Conservation (phyloP, 2,888 invertebrate species). For the Pseudococcus jackbeardsleyi region DNA sequence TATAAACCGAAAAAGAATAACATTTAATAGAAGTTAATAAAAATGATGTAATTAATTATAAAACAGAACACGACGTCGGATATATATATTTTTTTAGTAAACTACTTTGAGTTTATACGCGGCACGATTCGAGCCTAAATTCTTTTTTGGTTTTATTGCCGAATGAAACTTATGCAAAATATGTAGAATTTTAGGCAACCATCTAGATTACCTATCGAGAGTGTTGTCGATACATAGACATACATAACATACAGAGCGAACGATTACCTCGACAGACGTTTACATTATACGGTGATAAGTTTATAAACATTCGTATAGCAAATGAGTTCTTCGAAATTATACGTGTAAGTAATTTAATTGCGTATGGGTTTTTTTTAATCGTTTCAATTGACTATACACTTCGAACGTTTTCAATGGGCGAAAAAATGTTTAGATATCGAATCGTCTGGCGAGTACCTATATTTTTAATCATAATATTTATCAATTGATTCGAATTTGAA, state of each 20-base stretch:
- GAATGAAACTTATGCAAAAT: neutral
- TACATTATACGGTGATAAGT: neutral
- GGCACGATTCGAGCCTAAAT: neutral
- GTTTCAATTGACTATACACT: neutral
- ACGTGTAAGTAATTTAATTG: neutral
- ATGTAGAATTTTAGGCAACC: neutral
- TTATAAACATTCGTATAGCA: neutral
- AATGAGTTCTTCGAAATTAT: neutral
- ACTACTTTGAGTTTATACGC: neutral
- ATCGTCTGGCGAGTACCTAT: neutral
- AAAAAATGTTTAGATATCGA: neutral
- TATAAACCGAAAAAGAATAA: constrained; percentile 25
- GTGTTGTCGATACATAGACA: neutral
- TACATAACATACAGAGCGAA: neutral
- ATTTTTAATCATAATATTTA: neutral
- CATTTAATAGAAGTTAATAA: constrained; percentile 41
- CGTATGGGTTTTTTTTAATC: neutral
- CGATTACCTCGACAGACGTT: neutral
- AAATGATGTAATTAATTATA: constrained; percentile 25
- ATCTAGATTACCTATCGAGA: neutral
- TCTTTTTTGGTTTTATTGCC: neutral
- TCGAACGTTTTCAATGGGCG: neutral
- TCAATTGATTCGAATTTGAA: neutral
- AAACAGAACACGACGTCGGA: neutral
- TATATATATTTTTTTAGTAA: neutral